Percentiles rank a stretch among this genome's conserved stretches.
These are phyloP conservation scores for Beaufortia kweichowensis DNA, from an alignment of 2,113 vertebrate genomes.

Conservation along the genomic window DNA sequence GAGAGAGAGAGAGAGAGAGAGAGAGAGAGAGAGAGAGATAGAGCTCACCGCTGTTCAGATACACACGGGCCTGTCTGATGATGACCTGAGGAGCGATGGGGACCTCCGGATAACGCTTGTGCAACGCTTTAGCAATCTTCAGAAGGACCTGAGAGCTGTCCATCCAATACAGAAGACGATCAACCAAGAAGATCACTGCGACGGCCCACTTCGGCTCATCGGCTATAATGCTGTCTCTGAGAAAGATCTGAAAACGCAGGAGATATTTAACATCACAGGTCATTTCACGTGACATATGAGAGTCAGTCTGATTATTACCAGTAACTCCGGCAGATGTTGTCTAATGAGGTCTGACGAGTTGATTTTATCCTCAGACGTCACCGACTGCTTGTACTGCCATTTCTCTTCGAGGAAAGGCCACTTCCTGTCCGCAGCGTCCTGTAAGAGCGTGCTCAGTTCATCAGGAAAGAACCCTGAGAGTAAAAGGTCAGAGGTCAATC, in stretches of 20 bases:
- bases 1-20: too few species aligned
- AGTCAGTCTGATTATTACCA: slow-evolving; percentile 76
- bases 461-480: slow-evolving; percentile 77
- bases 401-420: slow-evolving; percentile 97
- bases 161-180: slow-evolving; percentile 88
- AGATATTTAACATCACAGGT: neutral
- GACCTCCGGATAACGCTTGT: slow-evolving; percentile 69
- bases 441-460: slow-evolving; percentile 83
- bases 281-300: neutral
- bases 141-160: slow-evolving; percentile 83
- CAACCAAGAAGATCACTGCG: slow-evolving; percentile 82
- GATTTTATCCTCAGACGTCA: slow-evolving; percentile 83
- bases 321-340: slow-evolving; percentile 74
- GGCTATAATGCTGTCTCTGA: slow-evolving; percentile 79
- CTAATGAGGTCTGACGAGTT: slow-evolving; percentile 87
- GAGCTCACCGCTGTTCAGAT: slow-evolving; percentile 79
- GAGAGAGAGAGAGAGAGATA: too few species aligned
- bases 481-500: slow-evolving; percentile 55
- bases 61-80: slow-evolving; percentile 87
- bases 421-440: slow-evolving; percentile 89
- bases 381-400: slow-evolving; percentile 91
- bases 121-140: slow-evolving; percentile 79
- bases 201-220: slow-evolving; percentile 70
- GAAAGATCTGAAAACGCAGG: slow-evolving; percentile 67
- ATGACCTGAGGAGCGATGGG: slow-evolving; percentile 89